These are phyloP conservation scores for Dorcus parallelipipedus DNA, from an alignment of 2,888 invertebrate genomes.

Conservation along the genomic window DNA sequence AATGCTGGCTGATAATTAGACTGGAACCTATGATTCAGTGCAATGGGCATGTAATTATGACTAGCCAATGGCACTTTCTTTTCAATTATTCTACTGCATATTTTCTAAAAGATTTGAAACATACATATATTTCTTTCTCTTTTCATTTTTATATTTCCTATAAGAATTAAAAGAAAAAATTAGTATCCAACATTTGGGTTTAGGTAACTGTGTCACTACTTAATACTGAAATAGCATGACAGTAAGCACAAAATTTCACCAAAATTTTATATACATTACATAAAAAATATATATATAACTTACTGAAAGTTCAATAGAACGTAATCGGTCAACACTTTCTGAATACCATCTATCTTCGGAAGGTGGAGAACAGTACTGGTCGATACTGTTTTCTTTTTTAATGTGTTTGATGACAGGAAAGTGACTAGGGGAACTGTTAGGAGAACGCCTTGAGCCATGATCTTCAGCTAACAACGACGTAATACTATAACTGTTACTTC, in stretches of 20 bases:
- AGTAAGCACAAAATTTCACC: neutral
- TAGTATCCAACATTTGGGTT: neutral
- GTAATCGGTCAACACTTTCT: constrained; percentile 45
- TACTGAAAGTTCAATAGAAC: constrained; percentile 47
- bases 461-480: constrained; percentile 74
- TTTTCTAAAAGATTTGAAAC: neutral
- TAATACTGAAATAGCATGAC: too few relatives aligned
- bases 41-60: constrained; percentile 5
- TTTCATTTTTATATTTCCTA: neutral
- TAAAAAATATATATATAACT: constrained; percentile 23
- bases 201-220: neutral
- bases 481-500: constrained; percentile 75
- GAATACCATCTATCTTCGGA: constrained; percentile 46
- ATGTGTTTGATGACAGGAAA: constrained; percentile 23
- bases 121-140: neutral
- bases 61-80: neutral
- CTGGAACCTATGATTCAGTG: constrained; percentile 19
- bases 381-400: too few relatives aligned
- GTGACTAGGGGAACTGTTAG: constrained; percentile 43
- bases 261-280: too few relatives aligned
- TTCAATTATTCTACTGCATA: neutral
- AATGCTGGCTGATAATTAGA: constrained; percentile 18
- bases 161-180: neutral
- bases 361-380: constrained; percentile 47
- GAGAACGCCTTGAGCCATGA: constrained; percentile 38